Base-by-base conservation (phyloP, 2,888 invertebrate genomes). In the Ectropis crepuscularia region DNA sequence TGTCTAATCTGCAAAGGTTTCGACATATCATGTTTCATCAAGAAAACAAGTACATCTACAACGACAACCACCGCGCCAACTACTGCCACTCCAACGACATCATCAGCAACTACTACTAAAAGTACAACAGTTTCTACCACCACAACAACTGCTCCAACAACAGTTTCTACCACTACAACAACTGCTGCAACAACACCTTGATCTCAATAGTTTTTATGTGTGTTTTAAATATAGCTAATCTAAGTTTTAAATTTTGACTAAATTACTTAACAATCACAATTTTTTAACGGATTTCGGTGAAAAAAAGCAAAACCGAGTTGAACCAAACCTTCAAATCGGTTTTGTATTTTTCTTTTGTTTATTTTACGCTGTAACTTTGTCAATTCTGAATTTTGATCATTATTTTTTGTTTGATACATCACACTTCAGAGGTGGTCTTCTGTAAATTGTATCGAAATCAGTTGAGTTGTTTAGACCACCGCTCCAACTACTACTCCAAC, bases 1-100 rank as follows among this genome's bases (percentile, higher is more conserved):
- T 87, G 88, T 65, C 50, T 86, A 12, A 39, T 88, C 45, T 87
- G 88, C 75, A 83, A 77, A 58, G 81, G 81, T 5, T 74, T 78
- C 43, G 74, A 79, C 54, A 67, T 72, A 6, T 67, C 78, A 7
- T 77, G 77, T 59, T 77, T 74, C 58, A 50, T 53, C 0, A 28
- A 62, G 36, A 65, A 71, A 0, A 65, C 72, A 0, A 60, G 72
- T 2, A 53, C 71, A 5, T 61, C 74, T 0, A 62, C 71, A 4
- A 45, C 71, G 0, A 68, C 67, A 0, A 16, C 73, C 1, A 64
- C 74, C 0, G 65, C 71, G 0, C 66, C 71, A 5, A 46, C 73
- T 9, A 53, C 61, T 0, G 58, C 74, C 7, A 55, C 69, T 7
- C 42, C 49, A 8, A 10, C 47, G 5, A 49, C 57, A 36, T 41